phyloP scores from a whole-genome alignment of 53 echinoderm and acorn worm genomes.

The Paelopatides confundens region DNA sequence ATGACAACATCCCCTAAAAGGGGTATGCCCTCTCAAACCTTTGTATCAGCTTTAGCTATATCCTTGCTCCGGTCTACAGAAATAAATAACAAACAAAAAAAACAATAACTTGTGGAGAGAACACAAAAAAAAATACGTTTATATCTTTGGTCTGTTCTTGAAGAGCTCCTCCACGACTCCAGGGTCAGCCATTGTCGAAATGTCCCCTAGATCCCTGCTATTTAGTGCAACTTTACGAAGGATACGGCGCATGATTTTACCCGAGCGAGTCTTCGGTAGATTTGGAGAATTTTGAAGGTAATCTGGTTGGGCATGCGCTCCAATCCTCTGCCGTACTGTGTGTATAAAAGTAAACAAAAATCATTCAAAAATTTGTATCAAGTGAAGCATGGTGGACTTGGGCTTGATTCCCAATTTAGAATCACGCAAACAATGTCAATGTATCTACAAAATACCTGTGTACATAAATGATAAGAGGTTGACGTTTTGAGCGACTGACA shows the following conservation, averaged over 20 bases:
- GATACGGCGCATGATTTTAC: slow-evolving; percentile 98
- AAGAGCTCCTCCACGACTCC: slow-evolving; percentile 92
- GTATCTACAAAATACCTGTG: too few relatives aligned
- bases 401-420: too few relatives aligned
- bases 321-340: slow-evolving; percentile 82
- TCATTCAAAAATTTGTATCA: neutral
- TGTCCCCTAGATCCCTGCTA: slow-evolving; percentile 90
- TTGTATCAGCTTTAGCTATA: too few relatives aligned
- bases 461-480: too few relatives aligned
- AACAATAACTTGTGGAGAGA: too few relatives aligned
- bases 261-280: slow-evolving; percentile 97
- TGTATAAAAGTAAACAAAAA: neutral
- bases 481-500: too few relatives aligned
- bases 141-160: slow-evolving; percentile 69
- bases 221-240: slow-evolving; percentile 99
- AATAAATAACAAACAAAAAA: too few relatives aligned
- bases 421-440: too few relatives aligned
- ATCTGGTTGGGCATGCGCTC: slow-evolving; percentile 92
- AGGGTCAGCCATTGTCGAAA: slow-evolving; percentile 97
- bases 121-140: neutral
- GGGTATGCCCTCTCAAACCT: too few relatives aligned
- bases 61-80: too few relatives aligned
- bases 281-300: slow-evolving; percentile 94
- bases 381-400: too few relatives aligned
- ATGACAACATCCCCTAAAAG: too few relatives aligned